Conservation (phyloP, 2,113 vertebrate genomes). For the Zootoca vivipara region DNA sequence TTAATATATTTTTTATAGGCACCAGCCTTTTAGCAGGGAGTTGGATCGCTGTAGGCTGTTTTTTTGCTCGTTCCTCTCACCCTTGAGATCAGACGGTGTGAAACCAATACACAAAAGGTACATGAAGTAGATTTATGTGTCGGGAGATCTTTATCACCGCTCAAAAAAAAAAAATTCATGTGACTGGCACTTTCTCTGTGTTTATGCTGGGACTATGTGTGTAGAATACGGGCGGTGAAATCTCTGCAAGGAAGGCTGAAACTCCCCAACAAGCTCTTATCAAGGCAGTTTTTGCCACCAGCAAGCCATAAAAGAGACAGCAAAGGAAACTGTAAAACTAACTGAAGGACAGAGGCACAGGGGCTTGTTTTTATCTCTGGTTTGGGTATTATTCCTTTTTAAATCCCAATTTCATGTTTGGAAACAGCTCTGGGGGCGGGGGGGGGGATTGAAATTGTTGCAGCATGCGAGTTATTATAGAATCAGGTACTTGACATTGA, state of each 20-base stretch:
- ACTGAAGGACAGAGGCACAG: neutral
- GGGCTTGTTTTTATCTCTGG: too few relatives aligned
- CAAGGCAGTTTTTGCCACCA: neutral
- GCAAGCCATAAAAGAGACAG: neutral
- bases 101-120: neutral
- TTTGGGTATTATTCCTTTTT: neutral
- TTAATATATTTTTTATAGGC: conserved; percentile 17
- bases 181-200: neutral
- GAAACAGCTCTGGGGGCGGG: neutral
- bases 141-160: neutral
- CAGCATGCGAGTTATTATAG: neutral
- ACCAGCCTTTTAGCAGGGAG: neutral
- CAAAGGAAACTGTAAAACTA: neutral
- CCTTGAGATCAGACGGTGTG: neutral
- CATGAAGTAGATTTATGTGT: neutral
- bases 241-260: neutral
- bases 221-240: neutral
- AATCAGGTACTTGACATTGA: neutral
- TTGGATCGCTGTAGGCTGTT: neutral
- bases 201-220: fast-evolving
- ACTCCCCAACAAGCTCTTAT: neutral
- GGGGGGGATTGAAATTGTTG: neutral
- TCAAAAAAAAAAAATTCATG: neutral
- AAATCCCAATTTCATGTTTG: neutral
- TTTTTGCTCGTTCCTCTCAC: neutral